Evolutionary conservation across 2,888 invertebrate genomes (phyloP), one percentile per base, ranked within the genome.

Genomic region (Amiota communis): DNA sequence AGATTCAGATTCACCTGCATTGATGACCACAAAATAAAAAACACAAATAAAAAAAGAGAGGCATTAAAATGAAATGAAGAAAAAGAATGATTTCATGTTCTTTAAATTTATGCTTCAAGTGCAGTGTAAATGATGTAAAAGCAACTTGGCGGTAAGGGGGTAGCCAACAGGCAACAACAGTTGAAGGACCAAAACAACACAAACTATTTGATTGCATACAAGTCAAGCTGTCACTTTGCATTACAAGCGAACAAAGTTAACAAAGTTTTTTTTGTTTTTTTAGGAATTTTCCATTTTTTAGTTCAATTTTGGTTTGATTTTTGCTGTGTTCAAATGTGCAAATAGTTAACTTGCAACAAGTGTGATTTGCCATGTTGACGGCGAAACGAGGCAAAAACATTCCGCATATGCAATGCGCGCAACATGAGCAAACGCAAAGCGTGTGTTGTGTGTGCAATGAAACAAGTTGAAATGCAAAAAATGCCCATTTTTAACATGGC

Each of bases 191-290:
- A 65, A 74, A 73, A 74, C 72, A 73, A 75, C 75, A 77, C 75
- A 75, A 75, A 77, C 83, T 81, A 85, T 83, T 83, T 83, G 83
- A 83, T 83, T 85, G 83, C 86, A 79, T 81, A 81, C 86, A 85
- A 79, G 76, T 71, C 75, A 80, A 80, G 81, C 83, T 83, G 83
- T 83, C 83, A 85, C 86, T 83, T 83, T 82, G 82, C 83, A 85
- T 83, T 83, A 84, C 78, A 73, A 73, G 49, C 61, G 47, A 56
- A 20, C 53, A 36, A 36, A 36, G 36, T 36, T 36, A 36, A 36
- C 36, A 36, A 36, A 77, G 74, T 76, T 48, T 63, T 65, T 70
- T 59, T 36, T 67, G 59, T 46, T 65, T 57, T 63, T 70, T 71
- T 71, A 36, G 36, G 36, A 2, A 6, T 36, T 36, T 36, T 36